These are phyloP conservation scores for Procambarus virginalis DNA, from an alignment of 1,140 invertebrate species.

Conservation along the genomic window DNA sequence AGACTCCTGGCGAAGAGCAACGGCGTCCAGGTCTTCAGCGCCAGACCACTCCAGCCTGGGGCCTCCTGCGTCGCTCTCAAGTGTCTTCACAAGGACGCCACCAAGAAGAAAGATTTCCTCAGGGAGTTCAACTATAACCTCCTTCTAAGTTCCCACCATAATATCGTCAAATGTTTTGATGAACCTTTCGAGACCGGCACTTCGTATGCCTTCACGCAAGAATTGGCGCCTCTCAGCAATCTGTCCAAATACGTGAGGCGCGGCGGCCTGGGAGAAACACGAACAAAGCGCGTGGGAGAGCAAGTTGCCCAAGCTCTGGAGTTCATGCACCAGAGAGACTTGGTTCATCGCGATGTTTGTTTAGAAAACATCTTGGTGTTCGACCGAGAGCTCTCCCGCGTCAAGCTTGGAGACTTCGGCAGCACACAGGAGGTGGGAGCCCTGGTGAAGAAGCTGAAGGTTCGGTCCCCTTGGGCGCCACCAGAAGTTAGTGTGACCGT, in stretches of 20 bases:
- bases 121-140: neutral
- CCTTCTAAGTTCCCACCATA: neutral
- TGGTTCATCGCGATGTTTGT: constrained; percentile 94
- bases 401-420: constrained; percentile 97
- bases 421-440: constrained; percentile 81
- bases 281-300: constrained; percentile 84
- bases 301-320: constrained; percentile 92
- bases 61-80: neutral
- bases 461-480: constrained; percentile 92
- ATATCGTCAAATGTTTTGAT: constrained; percentile 2
- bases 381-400: constrained; percentile 88
- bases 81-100: neutral
- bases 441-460: constrained; percentile 82
- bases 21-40: neutral
- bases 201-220: neutral
- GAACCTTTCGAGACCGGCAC: neutral
- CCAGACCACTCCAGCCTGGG: neutral
- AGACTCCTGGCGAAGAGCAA: neutral
- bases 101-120: neutral
- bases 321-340: constrained; percentile 90
- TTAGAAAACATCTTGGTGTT: constrained; percentile 85
- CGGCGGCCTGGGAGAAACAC: constrained; percentile 85
- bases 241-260: constrained; percentile 82
- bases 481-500: constrained; percentile 91
- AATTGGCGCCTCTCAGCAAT: neutral